Evolutionary conservation across 2,888 invertebrate genomes (phyloP).

Genomic region (Xiphydria camelus): DNA sequence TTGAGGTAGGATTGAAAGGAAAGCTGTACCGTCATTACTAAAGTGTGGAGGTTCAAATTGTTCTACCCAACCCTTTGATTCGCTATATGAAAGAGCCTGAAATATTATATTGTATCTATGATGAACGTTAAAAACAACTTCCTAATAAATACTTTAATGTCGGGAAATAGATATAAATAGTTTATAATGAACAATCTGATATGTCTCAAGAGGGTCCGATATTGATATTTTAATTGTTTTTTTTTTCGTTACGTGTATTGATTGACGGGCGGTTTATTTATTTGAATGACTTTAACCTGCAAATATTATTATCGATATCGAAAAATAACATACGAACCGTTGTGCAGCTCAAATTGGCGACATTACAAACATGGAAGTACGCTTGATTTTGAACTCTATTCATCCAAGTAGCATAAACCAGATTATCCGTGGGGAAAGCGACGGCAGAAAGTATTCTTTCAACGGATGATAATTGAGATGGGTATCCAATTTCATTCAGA

Average conservation of each 20-base stretch:
- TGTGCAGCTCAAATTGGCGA: slow-evolving; percentile 47
- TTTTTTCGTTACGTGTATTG: background rate
- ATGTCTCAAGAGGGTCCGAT: too few relatives aligned
- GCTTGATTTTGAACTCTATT: slow-evolving; percentile 84
- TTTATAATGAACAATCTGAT: too few relatives aligned
- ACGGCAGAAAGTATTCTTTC: slow-evolving; percentile 71
- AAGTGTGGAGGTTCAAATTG: slow-evolving; percentile 72
- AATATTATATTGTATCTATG: too few relatives aligned
- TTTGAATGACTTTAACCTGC: too few relatives aligned
- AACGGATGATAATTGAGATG: slow-evolving; percentile 45
- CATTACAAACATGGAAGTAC: slow-evolving; percentile 66
- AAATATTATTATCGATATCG: too few relatives aligned
- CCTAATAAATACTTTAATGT: background rate
- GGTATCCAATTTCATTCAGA: slow-evolving; percentile 50
- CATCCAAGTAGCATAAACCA: slow-evolving; percentile 82
- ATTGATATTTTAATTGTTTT: too few relatives aligned
- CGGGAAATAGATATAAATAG: slow-evolving; percentile 3
- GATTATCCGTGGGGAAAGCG: slow-evolving; percentile 73
- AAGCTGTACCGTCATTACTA: slow-evolving; percentile 68
- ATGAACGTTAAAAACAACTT: too few relatives aligned
- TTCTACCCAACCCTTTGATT: slow-evolving; percentile 77
- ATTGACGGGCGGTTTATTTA: too few relatives aligned
- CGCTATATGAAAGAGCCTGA: slow-evolving; percentile 45
- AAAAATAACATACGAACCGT: slow-evolving; percentile 38
- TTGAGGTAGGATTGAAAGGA: slow-evolving; percentile 76